Base-by-base conservation (phyloP, 2,797 vertebrate species). In the Eutrigla gurnardus region DNA sequence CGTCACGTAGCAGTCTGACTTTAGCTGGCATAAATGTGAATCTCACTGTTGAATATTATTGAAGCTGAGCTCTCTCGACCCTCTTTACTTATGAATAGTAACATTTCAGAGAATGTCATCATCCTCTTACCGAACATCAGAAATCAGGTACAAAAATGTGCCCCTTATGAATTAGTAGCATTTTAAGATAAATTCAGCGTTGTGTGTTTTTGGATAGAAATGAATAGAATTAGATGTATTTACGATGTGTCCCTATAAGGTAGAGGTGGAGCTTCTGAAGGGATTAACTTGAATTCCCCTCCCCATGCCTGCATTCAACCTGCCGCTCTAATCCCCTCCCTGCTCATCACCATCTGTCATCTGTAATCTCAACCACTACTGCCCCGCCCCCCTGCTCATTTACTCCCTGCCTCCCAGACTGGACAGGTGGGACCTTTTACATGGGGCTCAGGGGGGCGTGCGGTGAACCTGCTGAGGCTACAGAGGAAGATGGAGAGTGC, bases 21-120 rank as follows among this genome's bases (percentile, higher is more conserved):
- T 81, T 65, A 46, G 40, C 71, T 54, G 50, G 77, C 42, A 55
- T 78, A 66, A 83, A 61, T 79, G 75, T 77, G 73, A 63, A 69
- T 73, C 61, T 83, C 55, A 40, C 63, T 55, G 57, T 39, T 76
- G 77, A 87, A 87, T 76, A 74, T 82, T 59, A 81, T 65, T 53
- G 78, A 68, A 76, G 77, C 46, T 39, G 68, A 82, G 69, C 75
- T 60, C 62, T 82, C 77, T 73, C 32, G 46, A 86, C 77, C 65
- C 65, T 81, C 77, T 74, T 86, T 63, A 68, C 67, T 87, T 68
- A 86, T 85, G 81, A 86, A 87, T 80, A 75, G 75, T 62, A 75
- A 54, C 54, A 82, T 92, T 92, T 88, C 91, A 81, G 54, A 13
- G 68, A 72, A 81, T 92, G 89, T 90, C 90, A 83, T 92, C 89